A percentile compares a stretch with the other conserved stretches of the same genome.
Conservation (phyloP, 2,113 vertebrate genomes). For the Xiphophorus maculatus region DNA sequence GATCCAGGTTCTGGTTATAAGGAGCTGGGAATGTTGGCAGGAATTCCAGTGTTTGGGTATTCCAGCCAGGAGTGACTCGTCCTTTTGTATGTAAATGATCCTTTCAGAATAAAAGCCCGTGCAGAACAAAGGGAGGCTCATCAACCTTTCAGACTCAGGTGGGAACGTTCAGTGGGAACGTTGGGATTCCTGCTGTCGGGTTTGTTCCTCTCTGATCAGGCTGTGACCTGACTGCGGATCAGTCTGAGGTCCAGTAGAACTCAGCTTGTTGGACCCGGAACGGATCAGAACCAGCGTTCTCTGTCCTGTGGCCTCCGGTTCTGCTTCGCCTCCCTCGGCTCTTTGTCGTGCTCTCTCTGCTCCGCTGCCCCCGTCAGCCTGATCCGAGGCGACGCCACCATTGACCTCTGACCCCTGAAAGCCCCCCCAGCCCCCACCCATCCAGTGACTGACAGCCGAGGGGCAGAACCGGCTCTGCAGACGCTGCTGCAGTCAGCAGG, state of each 20-base stretch:
- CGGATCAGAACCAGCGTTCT: background rate
- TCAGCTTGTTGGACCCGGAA: background rate
- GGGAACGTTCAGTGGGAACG: slow-evolving; percentile 49
- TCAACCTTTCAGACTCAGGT: slow-evolving; percentile 39
- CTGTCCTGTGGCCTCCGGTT: background rate
- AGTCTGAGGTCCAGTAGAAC: no score
- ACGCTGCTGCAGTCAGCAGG: slow-evolving; percentile 39
- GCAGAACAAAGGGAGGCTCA: slow-evolving; percentile 39
- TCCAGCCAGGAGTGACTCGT: background rate
- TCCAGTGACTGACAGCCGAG: slow-evolving; percentile 17
- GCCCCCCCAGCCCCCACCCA: background rate
- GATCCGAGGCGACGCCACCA: slow-evolving; percentile 13
- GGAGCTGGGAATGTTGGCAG: background rate
- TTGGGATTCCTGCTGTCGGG: background rate
- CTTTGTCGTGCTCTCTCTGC: background rate
- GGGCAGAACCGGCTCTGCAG: slow-evolving; percentile 9
- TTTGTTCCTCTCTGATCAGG: background rate
- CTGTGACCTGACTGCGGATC: background rate
- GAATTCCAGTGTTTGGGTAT: background rate
- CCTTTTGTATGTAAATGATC: slow-evolving; percentile 66
- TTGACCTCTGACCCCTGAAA: slow-evolving; percentile 46
- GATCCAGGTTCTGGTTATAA: no score
- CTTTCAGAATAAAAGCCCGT: slow-evolving; percentile 45
- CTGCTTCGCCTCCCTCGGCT: background rate
- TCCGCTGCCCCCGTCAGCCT: slow-evolving; percentile 21